Evolutionary conservation across 1,140 invertebrate genomes (phyloP), one percentile per base, ranked within the genome.

Genomic region (Drosophila prosaltans): DNA sequence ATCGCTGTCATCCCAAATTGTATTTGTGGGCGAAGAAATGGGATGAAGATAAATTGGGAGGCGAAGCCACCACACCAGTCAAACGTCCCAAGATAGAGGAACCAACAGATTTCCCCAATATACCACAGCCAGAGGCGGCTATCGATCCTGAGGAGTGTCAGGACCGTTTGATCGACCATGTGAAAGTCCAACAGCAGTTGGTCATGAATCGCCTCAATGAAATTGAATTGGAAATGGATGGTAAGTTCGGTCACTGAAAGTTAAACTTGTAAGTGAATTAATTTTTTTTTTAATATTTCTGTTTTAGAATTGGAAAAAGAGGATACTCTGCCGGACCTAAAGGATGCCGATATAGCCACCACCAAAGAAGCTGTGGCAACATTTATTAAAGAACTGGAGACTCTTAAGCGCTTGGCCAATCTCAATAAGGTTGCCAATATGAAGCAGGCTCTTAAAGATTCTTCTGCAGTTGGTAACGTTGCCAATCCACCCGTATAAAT

Each of bases 11-110:
- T 93, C 96, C 96, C 0, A 97, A 97, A 90, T 92, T 97, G 10
- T 97, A 97, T 91, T 93, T 97, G 0, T 97, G 97, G 97, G 95
- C 96, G 0, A 96, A 97, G 85, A 96, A 95, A 74, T 97, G 96
- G 96, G 95, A 96, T 63, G 84, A 91, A 36, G 91, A 91, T 66
- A 48, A 91, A 9, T 59, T 67, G 9, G 88, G 90, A 0, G 55
- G 43, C 39, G 24, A 73, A 10, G 51, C 61, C 0, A 24, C 69
- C 16, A 66, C 76, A 26, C 84, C 76, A 0, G 62, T 69, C 3
- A 91, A 91, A 32, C 78, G 89, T n/a, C 75, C 79, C 16, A 90
- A 81, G 76, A n/a, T 28, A 5, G 81, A 78, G 32, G 21, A 51
- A 21, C 64, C 48, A 28, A 8, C 61, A 0, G 58, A 76, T 3